Base-by-base conservation (phyloP, 2,888 invertebrate genomes). In the Philaethria dido region DNA sequence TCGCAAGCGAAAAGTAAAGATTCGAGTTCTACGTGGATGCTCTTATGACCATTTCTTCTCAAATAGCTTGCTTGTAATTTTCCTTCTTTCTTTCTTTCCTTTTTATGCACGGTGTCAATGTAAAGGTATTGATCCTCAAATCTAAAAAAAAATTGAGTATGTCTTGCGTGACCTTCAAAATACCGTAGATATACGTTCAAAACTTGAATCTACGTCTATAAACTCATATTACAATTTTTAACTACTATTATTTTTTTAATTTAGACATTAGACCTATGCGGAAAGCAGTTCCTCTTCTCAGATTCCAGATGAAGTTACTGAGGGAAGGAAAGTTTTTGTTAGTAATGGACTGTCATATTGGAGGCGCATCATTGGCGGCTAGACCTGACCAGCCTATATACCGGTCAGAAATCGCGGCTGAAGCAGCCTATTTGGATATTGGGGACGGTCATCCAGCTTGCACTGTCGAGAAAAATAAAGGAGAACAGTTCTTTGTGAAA, bases 281-380 rank as follows among this genome's bases (percentile, higher is more conserved):
- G 13, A 74, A 73, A 16, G 42, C 74, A 0, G 81, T 89, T 1
- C 84, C 85, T 0, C 77, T 88, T 0, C 75, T 87, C 4, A 84
- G 81, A 57, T 87, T 88, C 68, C 82, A 83, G 45, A 68, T 91
- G 65, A 89, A 88, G 61, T 62, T 89, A 11, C 16, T 87, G 0
- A 66, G 77, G 0, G 72, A 78, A 0, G 85, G 84, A 0, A 80
- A 78, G 62, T 90, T 78, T 62, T 76, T 91, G 1, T 67, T 90
- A 45, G 77, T 88, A 75, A 75, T 82, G 69, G 89, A 90, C 69
- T 91, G 91, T 59, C 74, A 74, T 18, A 50, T 75, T 0, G 78
- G 79, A 0, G 73, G 73, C 0, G 69, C 70, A 0, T 73, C 77
- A 0, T 62, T 80, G 0, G 69, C 74, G 0, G 71, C 76, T 4